Percentiles rank a stretch among this genome's conserved stretches.
Conservation (phyloP, 2,888 invertebrate species). For the Phymatocera aterrima region DNA sequence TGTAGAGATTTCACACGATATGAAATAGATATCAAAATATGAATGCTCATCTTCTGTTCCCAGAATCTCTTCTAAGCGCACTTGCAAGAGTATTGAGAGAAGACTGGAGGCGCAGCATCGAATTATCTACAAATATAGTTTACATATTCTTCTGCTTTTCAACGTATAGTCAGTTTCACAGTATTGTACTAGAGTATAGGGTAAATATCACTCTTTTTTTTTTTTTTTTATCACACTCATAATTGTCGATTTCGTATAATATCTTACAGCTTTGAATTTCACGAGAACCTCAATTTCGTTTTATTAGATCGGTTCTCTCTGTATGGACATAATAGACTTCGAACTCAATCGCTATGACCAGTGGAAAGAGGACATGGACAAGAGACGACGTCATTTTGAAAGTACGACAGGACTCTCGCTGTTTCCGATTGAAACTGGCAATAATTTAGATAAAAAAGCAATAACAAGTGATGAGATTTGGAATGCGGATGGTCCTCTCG, state of each 20-base stretch:
- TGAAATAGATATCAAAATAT: slow-evolving; percentile 45
- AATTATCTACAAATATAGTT: slow-evolving; percentile 96
- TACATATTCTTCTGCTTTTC: slow-evolving; percentile 99
- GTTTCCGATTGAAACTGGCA: slow-evolving; percentile 62
- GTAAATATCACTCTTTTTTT: slow-evolving; percentile 72
- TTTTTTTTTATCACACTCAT: no score
- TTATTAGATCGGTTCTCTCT: slow-evolving; percentile 91
- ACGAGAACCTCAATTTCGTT: not conserved
- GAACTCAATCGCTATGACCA: slow-evolving; percentile 95
- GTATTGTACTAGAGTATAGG: slow-evolving; percentile 96
- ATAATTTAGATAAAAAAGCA: slow-evolving; percentile 66
- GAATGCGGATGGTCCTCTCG: slow-evolving; percentile 68
- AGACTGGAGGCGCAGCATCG: slow-evolving; percentile 98
- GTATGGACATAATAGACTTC: slow-evolving; percentile 97
- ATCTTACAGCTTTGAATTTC: not conserved
- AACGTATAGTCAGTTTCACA: slow-evolving; percentile 95
- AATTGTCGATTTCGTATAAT: not conserved
- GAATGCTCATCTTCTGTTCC: slow-evolving; percentile 63
- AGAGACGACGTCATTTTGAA: slow-evolving; percentile 74
- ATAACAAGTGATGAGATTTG: slow-evolving; percentile 69
- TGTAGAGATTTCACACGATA: not conserved
- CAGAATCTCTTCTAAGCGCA: slow-evolving; percentile 96
- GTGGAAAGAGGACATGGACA: slow-evolving; percentile 88
- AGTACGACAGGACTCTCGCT: slow-evolving; percentile 71
- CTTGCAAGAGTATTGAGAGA: slow-evolving; percentile 96